Base-by-base conservation (phyloP, 1,140 invertebrate genomes). In the Pseudobourletiella spinata region DNA sequence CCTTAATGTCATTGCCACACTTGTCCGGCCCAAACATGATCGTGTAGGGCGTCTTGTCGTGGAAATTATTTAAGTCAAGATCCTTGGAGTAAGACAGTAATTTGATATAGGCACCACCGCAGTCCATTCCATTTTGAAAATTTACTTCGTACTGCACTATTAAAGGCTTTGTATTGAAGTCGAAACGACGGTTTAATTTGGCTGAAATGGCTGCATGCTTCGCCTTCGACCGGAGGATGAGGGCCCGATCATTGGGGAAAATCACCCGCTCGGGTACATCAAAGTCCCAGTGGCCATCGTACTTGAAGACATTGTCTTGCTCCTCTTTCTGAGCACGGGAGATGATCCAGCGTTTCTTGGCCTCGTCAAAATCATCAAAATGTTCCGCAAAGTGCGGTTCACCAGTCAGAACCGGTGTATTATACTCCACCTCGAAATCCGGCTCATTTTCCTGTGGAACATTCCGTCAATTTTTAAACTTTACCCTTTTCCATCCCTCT, bases 21-120 rank as follows among this genome's bases (percentile, higher is more conserved):
- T 98, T 99, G 78, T 99, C 96, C 11, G 96, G 96, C 1, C 95
- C 96, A 80, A 99, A 99, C 96, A 99, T 99, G 71, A 98, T 93
- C 1, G 91, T 91, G 76, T 97, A 98, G 0, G 93, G 89, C 11
- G 95, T 95, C 78, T 96, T 95, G 77, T 99, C 94, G 74, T 92
- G 83, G 75, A 98, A 95, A 64, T 86, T 79, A 58, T 82, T 85
- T 25, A 97, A 79, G 75, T 94, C 84, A 20, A 83, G 75, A 42
- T 83, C 81, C 44, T 84, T 80, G 35, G 79, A 73, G 57, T 82
- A 82, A 16, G 85, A 87, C 16, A 98, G 75, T 18, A 99, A 79
- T 78, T 99, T 99, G 0, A 99, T 76, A 75, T 99, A 99, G 11
- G 94, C 94, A 35, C 52, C 52, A 30, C 96, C 96, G 79, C 96